Base-by-base conservation (phyloP, 2,888 invertebrate species). In the Polyommatus iphigenia region DNA sequence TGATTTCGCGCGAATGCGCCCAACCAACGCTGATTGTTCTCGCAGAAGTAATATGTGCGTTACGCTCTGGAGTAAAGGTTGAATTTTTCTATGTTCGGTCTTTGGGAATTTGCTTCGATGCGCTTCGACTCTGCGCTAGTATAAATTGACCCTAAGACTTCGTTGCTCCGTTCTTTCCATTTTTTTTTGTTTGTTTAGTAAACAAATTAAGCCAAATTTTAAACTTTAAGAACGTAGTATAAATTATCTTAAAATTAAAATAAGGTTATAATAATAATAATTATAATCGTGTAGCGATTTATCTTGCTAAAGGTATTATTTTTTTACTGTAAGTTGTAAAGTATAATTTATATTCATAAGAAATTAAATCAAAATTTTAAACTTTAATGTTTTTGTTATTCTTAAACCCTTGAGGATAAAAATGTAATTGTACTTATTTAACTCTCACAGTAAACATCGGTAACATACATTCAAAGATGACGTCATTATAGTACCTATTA, bases 321-420 rank as follows among this genome's bases (percentile, higher is more conserved):
- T 75, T 75, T 75, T 46, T 73, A 75, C 75, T 29, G 50, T 75
- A 75, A 75, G 75, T 75, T 75, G 54, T 75, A 75, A 75, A 15
- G 54, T 75, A 29, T 75, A 54, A 75, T 75, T 75, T 50, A 75
- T 75, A 75, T 75, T 75, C 75, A 50, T 13, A 75, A 6, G 50
- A 73, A 75, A 75, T 75, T 54, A 3, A 75, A 24, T 54, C 54
- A 29, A 13, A 75, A 50, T 24, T 46, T 54, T 29, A 75, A 29
- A 54, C 8, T 73, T 46, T 15, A 67, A 7, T 20, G 67, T 4
- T 29, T 67, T 29, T 67, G 29, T 4, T 29, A 32, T 15, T 67
- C 7, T 13, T 4, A 62, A 13, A 3, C 15, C 29, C 29, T 15
- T 6, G 2, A 67, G 29, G 3, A 29, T 20, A 62, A 29, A 29